phyloP scores from a whole-genome alignment of 2,113 vertebrate species.

The Cyrtonyx montezumae region DNA sequence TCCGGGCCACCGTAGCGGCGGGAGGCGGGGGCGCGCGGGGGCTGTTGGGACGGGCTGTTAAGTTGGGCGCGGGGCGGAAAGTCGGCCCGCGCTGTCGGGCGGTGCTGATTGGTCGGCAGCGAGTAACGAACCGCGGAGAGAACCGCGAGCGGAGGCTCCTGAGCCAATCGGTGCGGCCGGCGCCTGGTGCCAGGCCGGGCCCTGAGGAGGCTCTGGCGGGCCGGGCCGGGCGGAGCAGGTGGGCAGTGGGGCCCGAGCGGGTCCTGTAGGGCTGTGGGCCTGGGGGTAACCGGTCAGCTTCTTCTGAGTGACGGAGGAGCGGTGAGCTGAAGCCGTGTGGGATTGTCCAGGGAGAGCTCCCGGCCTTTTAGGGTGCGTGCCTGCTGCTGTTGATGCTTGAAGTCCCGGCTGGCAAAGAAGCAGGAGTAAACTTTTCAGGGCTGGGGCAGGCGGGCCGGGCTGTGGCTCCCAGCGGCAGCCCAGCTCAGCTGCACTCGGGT shows the following conservation, averaged over 20 bases:
- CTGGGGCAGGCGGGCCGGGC: no score
- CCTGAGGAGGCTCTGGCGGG: no score
- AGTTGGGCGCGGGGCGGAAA: not conserved
- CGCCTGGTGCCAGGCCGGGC: not conserved
- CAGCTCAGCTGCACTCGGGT: no score
- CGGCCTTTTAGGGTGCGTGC: not conserved
- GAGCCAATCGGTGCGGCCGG: not conserved
- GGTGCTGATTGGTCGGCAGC: not conserved
- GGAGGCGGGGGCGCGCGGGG: not conserved
- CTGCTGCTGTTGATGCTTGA: not conserved
- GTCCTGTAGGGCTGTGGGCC: no score
- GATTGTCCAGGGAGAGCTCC: not conserved
- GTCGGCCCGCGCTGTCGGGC: not conserved
- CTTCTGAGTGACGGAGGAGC: no score
- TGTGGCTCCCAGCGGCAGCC: not conserved
- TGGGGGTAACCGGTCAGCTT: no score
- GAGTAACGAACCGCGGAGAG: not conserved
- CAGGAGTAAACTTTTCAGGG: not conserved
- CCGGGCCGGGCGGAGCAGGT: no score
- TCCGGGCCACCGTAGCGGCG: not conserved
- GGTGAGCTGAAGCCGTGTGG: not conserved
- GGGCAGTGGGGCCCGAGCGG: no score
- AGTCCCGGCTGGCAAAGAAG: not conserved
- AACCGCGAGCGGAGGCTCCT: not conserved
- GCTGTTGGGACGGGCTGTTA: not conserved